Percentiles rank a stretch among this genome's conserved stretches.
Evolutionary conservation across 2,113 vertebrate species (phyloP).

Genomic region (Neomonachus schauinslandi): DNA sequence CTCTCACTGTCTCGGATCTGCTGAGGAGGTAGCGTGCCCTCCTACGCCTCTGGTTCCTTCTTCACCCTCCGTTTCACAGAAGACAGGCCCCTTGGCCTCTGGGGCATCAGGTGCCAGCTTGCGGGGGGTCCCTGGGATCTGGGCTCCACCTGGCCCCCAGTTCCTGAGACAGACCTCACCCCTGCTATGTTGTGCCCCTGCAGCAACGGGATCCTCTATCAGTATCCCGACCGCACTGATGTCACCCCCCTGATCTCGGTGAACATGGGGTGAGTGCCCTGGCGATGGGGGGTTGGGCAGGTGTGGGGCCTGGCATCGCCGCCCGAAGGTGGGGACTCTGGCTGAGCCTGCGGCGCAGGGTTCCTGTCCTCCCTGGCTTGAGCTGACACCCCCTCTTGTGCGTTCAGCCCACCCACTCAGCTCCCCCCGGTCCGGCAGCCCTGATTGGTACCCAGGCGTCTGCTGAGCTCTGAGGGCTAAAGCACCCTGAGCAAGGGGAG

Average conservation of each 20-base stretch:
- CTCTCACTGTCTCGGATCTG: not conserved
- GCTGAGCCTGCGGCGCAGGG: not conserved
- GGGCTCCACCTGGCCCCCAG: not conserved
- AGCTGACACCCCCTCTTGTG: not conserved
- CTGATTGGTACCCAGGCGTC: too few relatives aligned
- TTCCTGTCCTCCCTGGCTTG: not conserved
- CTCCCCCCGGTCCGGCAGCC: accelerated
- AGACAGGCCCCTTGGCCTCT: not conserved
- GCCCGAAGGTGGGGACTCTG: not conserved
- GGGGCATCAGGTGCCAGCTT: not conserved
- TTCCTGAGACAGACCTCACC: not conserved
- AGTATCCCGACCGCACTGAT: conserved; percentile 94
- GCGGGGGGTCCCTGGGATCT: not conserved
- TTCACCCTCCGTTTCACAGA: not conserved
- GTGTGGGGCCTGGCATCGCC: not conserved
- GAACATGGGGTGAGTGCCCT: conserved; percentile 94
- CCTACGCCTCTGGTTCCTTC: not conserved
- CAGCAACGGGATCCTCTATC: conserved; percentile 95
- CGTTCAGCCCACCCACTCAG: not conserved
- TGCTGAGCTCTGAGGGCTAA: not conserved
- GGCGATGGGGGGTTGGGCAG: accelerated
- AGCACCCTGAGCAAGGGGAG: not conserved
- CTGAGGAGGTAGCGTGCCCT: accelerated
- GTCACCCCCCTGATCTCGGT: conserved; percentile 93
- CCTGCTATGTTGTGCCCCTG: not conserved